These are phyloP conservation scores for Zaprionus davidi DNA, from an alignment of 1,140 invertebrate species.

Conservation along the genomic window DNA sequence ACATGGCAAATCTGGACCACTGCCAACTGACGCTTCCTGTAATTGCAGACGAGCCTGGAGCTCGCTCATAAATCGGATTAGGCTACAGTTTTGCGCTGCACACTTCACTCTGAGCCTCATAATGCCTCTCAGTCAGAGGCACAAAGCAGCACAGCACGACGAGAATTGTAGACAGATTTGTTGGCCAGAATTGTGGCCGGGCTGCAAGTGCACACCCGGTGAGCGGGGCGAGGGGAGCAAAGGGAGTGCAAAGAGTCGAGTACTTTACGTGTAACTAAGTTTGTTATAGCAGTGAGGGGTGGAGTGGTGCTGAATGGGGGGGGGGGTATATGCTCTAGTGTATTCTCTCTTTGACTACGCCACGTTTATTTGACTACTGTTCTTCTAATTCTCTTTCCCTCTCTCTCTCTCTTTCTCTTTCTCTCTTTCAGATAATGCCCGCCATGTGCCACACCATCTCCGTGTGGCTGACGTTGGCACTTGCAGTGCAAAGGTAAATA, in stretches of 20 bases:
- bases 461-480: slow-evolving; percentile 94
- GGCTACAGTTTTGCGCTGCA: slow-evolving; percentile 46
- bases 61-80: slow-evolving; percentile 69
- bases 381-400: slow-evolving; percentile 12
- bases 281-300: not conserved
- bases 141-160: not conserved
- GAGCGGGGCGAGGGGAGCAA: too few relatives aligned
- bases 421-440: slow-evolving; percentile 87
- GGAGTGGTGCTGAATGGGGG: not conserved
- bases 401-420: not conserved
- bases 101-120: slow-evolving; percentile 2
- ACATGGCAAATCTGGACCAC: slow-evolving; percentile 19
- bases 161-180: not conserved
- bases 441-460: slow-evolving; percentile 96
- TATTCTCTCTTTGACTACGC: not conserved
- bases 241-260: not conserved
- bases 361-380: too few relatives aligned
- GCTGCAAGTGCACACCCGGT: not conserved
- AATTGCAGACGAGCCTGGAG: slow-evolving; percentile 54
- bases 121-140: not conserved
- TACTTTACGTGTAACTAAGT: not conserved
- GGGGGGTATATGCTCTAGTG: too few relatives aligned
- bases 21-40: slow-evolving; percentile 30
- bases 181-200: not conserved
- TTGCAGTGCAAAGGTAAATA: slow-evolving; percentile 91